Percentiles rank a stretch among this genome's conserved stretches.
These are phyloP conservation scores for Burhinus bistriatus DNA, from an alignment of 2,113 vertebrate genomes.

Conservation along the genomic window DNA sequence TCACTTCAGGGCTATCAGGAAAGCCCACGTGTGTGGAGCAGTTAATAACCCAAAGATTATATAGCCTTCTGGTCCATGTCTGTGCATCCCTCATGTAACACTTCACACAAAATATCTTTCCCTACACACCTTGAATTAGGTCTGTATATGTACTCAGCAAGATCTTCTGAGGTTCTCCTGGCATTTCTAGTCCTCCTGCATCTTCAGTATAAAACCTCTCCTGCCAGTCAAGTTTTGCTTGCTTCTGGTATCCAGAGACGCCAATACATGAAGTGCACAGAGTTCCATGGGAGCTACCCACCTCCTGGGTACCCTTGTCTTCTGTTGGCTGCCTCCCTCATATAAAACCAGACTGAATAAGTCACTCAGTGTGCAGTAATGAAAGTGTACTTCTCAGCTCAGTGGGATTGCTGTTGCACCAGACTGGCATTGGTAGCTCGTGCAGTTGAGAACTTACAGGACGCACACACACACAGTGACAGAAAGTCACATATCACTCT, in stretches of 20 bases:
- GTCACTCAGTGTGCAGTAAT: neutral
- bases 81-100: neutral
- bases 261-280: neutral
- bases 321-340: neutral
- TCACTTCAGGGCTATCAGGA: neutral
- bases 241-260: neutral
- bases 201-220: neutral
- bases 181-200: neutral
- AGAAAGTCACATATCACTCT: neutral
- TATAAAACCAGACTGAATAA: neutral
- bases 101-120: neutral
- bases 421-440: neutral
- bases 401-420: accelerated
- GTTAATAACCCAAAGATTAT: neutral
- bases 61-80: neutral
- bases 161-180: neutral
- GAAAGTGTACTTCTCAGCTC: neutral
- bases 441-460: neutral
- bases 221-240: neutral
- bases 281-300: neutral
- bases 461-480: neutral
- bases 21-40: neutral
- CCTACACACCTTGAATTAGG: neutral
- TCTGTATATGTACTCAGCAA: neutral
- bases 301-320: neutral